Base-by-base conservation (phyloP, 1,140 invertebrate species). In the Himalopsyche phryganea region DNA sequence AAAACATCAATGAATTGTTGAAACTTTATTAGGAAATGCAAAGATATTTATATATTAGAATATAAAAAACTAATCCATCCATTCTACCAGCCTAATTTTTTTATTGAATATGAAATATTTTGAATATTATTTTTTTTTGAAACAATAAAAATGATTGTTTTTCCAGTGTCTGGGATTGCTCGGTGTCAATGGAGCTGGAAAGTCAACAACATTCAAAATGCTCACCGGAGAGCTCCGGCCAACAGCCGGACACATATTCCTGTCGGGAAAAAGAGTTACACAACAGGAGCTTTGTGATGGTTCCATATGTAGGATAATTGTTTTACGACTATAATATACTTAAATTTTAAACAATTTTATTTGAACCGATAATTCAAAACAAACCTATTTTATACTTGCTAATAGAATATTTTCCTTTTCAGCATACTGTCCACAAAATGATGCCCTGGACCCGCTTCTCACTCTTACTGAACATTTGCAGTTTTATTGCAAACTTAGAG, bases 381-480 rank as follows among this genome's bases (percentile, higher is more conserved):
- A n/a, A n/a, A n/a, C n/a, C 23, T 28, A 28, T 13, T 40, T 6
- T n/a, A 40, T 6, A 4, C n/a, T 11, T 40, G 11, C 11, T 40
- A 40, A 40, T 40, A 40, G 15, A 48, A 2, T 5, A 48, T 48
- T 28, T 2, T 6, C 61, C 45, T 17, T 55, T 66, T 28, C 75
- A 68, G 80, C 81, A 56, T 93, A 93, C 69, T 94, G 91, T 74
- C 89, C 91, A 4, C 91, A 94, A 74, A 86, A 82, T 61, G 89
- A 92, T 75, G 88, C 90, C 0, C 69, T 94, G 23, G 88, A 92
- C 69, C 78, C 81, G 1, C 80, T 88, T 42, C 72, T 94, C 4
- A 91, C 85, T 1, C 75, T 82, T 0, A 60, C 52, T 15, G 80
- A 83, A 60, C 79, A 77, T 13, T 69, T 83, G 6, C 50, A 65